Evolutionary conservation across 1,140 invertebrate genomes (phyloP).

Genomic region (Solenopsis fugax): DNA sequence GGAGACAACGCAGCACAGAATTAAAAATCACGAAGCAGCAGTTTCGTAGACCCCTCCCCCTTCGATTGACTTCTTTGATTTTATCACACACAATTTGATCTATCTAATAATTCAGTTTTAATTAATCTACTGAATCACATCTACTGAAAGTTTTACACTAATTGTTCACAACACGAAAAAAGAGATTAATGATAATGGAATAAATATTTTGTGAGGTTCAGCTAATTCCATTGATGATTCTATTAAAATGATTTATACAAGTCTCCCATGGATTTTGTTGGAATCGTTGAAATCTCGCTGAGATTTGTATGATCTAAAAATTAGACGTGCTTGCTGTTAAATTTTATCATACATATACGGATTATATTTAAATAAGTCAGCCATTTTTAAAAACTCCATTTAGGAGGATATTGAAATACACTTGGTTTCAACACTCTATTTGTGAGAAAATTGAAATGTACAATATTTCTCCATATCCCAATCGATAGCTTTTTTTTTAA

Average conservation of each 20-base stretch:
- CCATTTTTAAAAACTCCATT: too few species aligned
- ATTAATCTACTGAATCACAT: neutral
- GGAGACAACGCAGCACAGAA: constrained; percentile 41
- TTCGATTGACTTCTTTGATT: constrained; percentile 8
- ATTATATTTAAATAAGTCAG: constrained; percentile 10
- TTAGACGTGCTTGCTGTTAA: neutral
- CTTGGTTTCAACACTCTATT: too few species aligned
- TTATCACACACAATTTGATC: neutral
- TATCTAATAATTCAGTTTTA: constrained; percentile 3
- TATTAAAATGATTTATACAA: constrained; percentile 15
- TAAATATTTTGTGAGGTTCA: neutral
- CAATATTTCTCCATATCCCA: too few species aligned
- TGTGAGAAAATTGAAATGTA: too few species aligned
- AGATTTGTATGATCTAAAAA: neutral
- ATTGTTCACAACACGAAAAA: neutral
- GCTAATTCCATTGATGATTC: neutral
- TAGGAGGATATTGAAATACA: too few species aligned
- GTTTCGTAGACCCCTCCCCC: neutral
- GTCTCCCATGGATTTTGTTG: neutral
- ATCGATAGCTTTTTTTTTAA: too few species aligned
- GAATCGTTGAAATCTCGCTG: neutral
- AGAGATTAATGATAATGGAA: neutral
- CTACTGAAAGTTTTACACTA: neutral
- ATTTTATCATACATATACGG: neutral
- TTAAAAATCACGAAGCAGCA: constrained; percentile 61